phyloP scores from a whole-genome alignment of 2,113 vertebrate species.

The Lamprotornis superbus region DNA sequence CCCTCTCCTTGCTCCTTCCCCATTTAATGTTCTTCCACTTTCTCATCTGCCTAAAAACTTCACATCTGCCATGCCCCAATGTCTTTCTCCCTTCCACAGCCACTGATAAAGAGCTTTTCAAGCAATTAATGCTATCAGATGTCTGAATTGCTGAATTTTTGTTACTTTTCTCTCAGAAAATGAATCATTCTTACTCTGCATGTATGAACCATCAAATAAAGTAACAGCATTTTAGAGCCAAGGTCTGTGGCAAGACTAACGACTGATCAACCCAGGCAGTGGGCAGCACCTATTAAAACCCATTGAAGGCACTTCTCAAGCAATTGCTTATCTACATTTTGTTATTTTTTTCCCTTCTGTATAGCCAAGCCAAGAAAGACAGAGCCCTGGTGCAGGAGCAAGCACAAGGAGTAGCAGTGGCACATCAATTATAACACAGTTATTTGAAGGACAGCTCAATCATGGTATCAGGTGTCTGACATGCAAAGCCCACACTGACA shows the following conservation, averaged over 20 bases:
- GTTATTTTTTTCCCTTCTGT: neutral
- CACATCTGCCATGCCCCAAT: neutral
- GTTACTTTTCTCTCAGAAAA: neutral
- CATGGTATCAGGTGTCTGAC: constrained; percentile 73
- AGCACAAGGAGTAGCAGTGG: neutral
- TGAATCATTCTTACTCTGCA: neutral
- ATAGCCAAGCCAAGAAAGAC: constrained; percentile 46
- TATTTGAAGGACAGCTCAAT: constrained; percentile 85
- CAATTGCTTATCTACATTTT: neutral
- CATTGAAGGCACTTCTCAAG: neutral
- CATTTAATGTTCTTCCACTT: neutral
- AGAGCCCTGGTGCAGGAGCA: neutral
- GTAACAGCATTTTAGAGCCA: neutral
- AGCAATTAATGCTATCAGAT: neutral
- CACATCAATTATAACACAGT: constrained; percentile 74
- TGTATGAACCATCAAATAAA: neutral
- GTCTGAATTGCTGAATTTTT: neutral
- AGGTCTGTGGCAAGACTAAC: neutral
- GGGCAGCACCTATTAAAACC: neutral
- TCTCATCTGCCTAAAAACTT: neutral
- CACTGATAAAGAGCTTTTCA: neutral
- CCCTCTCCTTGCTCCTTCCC: neutral
- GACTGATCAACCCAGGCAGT: neutral
- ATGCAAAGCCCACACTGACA: constrained; percentile 72
- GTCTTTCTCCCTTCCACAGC: neutral